Conservation (phyloP, 2,888 invertebrate species). For the Aporophyla lueneburgensis region DNA sequence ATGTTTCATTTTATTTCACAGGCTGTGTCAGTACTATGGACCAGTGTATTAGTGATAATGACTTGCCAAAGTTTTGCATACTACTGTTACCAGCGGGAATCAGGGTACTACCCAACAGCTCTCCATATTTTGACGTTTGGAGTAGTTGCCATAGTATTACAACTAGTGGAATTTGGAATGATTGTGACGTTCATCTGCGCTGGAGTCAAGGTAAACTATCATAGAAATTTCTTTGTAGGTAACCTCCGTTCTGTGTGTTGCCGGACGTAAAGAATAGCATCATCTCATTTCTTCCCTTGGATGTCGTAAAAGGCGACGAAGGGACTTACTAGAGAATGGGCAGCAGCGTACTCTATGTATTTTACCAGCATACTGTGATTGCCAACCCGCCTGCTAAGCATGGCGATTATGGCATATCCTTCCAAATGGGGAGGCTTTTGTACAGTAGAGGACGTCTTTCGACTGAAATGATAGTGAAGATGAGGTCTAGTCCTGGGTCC, state of each 20-base stretch:
- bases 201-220: slow-evolving; percentile 23
- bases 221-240: not conserved
- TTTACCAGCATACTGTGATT: too few species aligned
- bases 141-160: not conserved
- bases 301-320: too few species aligned
- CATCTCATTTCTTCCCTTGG: too few species aligned
- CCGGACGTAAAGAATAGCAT: too few species aligned
- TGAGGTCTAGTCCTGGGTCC: not conserved
- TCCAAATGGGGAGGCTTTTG: too few species aligned
- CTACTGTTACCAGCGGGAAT: not conserved
- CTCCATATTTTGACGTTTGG: not conserved
- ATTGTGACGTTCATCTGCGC: slow-evolving; percentile 35
- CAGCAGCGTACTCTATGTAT: too few species aligned
- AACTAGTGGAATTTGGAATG: slow-evolving; percentile 41
- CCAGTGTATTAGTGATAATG: not conserved
- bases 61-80: not conserved
- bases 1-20: not conserved
- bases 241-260: too few species aligned
- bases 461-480: too few species aligned
- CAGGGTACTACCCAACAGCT: not conserved
- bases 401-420: too few species aligned
- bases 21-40: slow-evolving; percentile 42
- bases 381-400: too few species aligned
- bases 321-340: too few species aligned
- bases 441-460: too few species aligned